Conservation (phyloP, 2,888 invertebrate genomes). For the Melolontha melolontha region DNA sequence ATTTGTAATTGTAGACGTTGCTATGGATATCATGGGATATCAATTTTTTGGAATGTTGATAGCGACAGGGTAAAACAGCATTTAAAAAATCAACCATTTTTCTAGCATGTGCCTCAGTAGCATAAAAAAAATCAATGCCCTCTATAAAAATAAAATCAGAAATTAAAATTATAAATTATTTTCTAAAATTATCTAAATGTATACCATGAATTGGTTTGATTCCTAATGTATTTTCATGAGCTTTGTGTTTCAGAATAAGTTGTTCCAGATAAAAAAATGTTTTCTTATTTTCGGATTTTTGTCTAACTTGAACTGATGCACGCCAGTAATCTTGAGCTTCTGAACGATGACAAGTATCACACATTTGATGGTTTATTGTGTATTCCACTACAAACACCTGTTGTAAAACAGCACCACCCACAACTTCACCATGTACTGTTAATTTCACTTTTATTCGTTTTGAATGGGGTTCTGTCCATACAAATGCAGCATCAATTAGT, state of each 20-base stretch:
- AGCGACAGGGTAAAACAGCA: slow-evolving; percentile 88
- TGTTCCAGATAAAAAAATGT: slow-evolving; percentile 98
- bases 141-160: slow-evolving; percentile 68
- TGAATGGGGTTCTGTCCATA: slow-evolving; percentile 99
- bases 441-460: slow-evolving; percentile 96
- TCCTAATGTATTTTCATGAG: slow-evolving; percentile 89
- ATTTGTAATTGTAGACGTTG: slow-evolving; percentile 97
- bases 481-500: slow-evolving; percentile 94
- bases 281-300: slow-evolving; percentile 92
- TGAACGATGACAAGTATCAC: slow-evolving; percentile 94
- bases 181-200: not conserved
- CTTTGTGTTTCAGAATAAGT: slow-evolving; percentile 93
- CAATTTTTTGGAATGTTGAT: slow-evolving; percentile 91
- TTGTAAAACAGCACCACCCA: slow-evolving; percentile 90
- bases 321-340: slow-evolving; percentile 99
- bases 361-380: slow-evolving; percentile 92
- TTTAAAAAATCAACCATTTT: slow-evolving; percentile 96
- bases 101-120: slow-evolving; percentile 88
- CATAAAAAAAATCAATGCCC: slow-evolving; percentile 95
- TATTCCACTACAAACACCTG: slow-evolving; percentile 97
- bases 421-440: slow-evolving; percentile 94
- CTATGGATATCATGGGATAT: slow-evolving; percentile 98
- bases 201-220: slow-evolving; percentile 86
- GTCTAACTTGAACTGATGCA: slow-evolving; percentile 89
- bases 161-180: slow-evolving; percentile 3